Conservation (phyloP, 2,797 vertebrate species). For the Varecia variegata region DNA sequence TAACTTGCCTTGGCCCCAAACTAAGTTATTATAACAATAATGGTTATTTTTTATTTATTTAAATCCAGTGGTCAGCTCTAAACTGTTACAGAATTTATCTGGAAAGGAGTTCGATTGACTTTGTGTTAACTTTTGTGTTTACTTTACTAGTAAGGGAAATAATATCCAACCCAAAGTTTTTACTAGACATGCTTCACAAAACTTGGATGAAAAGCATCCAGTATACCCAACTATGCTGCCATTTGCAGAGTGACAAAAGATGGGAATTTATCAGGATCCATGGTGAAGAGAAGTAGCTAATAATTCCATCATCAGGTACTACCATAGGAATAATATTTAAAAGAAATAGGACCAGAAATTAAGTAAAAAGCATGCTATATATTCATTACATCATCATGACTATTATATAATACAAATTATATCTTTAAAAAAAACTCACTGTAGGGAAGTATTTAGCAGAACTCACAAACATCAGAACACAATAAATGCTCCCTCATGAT, state of each 20-base stretch:
- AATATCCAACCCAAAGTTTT: not conserved
- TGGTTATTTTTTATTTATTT: not conserved
- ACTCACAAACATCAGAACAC: not conserved
- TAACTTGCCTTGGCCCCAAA: not conserved
- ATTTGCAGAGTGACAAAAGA: not conserved
- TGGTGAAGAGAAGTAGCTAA: not conserved
- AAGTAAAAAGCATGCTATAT: not conserved
- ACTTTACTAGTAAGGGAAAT: not conserved
- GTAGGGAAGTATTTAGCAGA: not conserved
- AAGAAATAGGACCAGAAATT: not conserved
- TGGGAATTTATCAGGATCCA: not conserved
- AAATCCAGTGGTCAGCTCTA: not conserved
- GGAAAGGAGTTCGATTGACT: not conserved
- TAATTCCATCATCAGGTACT: not conserved
- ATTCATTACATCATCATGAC: not conserved
- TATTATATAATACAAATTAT: not conserved
- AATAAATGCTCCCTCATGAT: not conserved
- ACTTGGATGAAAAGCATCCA: not conserved
- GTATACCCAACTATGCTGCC: no score
- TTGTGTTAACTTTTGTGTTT: not conserved
- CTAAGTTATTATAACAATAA: not conserved
- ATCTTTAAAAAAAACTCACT: not conserved
- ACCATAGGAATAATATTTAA: not conserved
- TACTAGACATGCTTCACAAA: not conserved
- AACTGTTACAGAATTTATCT: not conserved